Percentiles rank a stretch among this genome's conserved stretches.
Evolutionary conservation across 2,888 invertebrate genomes (phyloP).

Genomic region (Aphidoletes aphidimyza): DNA sequence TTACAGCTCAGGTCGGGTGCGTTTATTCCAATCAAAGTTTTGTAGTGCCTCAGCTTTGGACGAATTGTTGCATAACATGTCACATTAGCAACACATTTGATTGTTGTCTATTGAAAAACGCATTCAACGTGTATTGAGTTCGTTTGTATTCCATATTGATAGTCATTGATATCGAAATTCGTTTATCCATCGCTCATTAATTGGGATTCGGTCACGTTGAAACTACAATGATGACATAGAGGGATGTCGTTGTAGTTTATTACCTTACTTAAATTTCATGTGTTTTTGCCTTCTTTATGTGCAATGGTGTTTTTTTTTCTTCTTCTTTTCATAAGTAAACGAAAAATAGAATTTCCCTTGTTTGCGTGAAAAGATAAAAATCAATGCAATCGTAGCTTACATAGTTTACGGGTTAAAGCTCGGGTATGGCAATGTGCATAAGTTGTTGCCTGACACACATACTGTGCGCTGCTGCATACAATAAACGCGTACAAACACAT

Average conservation of each 20-base stretch:
- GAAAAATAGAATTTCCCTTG: not conserved
- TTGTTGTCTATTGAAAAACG: not conserved
- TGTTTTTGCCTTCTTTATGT: too few relatives aligned
- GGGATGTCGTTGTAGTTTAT: not conserved
- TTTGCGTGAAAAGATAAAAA: slow-evolving; percentile 3
- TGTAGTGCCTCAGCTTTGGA: too few relatives aligned
- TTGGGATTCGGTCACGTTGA: slow-evolving; percentile 32
- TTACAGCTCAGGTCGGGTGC: too few relatives aligned
- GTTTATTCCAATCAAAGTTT: too few relatives aligned
- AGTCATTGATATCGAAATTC: not conserved
- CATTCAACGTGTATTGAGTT: not conserved
- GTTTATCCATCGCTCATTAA: too few relatives aligned
- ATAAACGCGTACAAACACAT: not conserved
- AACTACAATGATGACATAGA: not conserved
- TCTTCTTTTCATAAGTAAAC: too few relatives aligned
- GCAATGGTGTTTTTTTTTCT: slow-evolving; percentile 18
- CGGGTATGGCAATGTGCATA: slow-evolving; percentile 19
- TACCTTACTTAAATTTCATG: slow-evolving; percentile 32
- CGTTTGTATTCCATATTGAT: not conserved
- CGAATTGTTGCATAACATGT: not conserved
- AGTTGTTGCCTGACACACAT: slow-evolving; percentile 12
- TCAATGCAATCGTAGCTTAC: slow-evolving; percentile 41
- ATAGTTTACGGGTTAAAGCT: slow-evolving; percentile 22
- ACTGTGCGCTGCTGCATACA: not conserved
- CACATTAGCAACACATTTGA: not conserved